Base-by-base conservation (phyloP, 2,797 vertebrate species). In the Protosalanx chinensis region DNA sequence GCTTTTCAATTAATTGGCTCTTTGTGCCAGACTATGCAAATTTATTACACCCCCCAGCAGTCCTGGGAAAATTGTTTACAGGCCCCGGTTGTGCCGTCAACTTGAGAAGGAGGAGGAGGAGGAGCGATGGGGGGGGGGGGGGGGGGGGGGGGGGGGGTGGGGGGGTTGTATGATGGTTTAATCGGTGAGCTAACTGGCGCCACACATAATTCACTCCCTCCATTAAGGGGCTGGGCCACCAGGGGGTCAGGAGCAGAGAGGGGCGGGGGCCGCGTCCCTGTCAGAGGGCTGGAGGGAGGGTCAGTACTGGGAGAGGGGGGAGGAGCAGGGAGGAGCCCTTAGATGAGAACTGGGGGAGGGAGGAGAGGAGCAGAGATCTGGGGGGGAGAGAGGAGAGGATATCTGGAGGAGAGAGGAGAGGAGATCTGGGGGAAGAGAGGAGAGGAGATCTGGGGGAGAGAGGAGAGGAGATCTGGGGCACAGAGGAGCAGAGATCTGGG, bases 21-120 rank as follows among this genome's bases (percentile, higher is more conserved):
- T 97, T 98, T 93, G 96, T 96, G 94, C 94, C 93, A 95, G 94
- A 94, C 94, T 97, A 97, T 99, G 96, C 95, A 97, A 97, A 98
- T 98, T 91, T 95, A 95, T 96, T 95, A 95, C 94, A 94, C 93
- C 41, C 41, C 93, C 93, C 92, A 90, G 93, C 93, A 92, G 94
- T 93, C 92, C 91, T 96, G 93, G 94, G 94, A 95, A 96, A 95
- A 93, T 93, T 90, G 88, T 95, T 95, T 95, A 96, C 93, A 95
- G 94, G 93, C 92, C 41, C 84, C 88, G 78, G 95, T 98, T 98
- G 96, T 91, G 88, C 87, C 88, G 88, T 90, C 87, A 86, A 89
- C 93, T 87, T 87, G 95, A 86, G 41, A 12, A 46, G 41, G 41
- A 46, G 12, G 37, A 13, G 37, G 7, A 37, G n/a, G 23, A 27